These are phyloP conservation scores for Morpho helenor DNA, from an alignment of 2,888 invertebrate species.

Conservation along the genomic window DNA sequence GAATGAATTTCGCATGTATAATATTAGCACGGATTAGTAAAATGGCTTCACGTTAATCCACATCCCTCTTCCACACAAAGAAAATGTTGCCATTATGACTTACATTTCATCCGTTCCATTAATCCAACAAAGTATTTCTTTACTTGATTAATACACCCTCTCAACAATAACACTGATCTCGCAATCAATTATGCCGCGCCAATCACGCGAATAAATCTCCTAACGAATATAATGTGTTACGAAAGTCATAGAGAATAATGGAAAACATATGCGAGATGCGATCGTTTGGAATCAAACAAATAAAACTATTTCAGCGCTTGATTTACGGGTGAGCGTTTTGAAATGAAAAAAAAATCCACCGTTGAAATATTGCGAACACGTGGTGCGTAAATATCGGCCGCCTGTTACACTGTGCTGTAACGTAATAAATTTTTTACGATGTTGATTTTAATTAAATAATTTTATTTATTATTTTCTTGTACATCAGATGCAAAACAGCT, in stretches of 20 bases:
- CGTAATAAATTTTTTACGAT: background rate
- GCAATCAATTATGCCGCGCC: constrained; percentile 2
- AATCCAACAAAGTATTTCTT: background rate
- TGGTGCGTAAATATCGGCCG: constrained; percentile 15
- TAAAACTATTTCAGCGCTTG: constrained; percentile 13
- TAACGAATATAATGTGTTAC: constrained; percentile 5
- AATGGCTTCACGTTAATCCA: too few species aligned
- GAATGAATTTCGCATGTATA: too few species aligned
- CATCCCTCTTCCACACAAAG: too few species aligned
- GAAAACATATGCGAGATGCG: constrained; percentile 9
- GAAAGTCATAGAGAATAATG: constrained; percentile 8
- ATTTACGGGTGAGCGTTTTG: constrained; percentile 15
- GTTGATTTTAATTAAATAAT: background rate
- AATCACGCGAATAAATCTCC: background rate
- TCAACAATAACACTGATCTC: background rate
- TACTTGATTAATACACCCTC: background rate
- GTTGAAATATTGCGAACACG: constrained; percentile 28
- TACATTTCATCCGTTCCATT: too few species aligned
- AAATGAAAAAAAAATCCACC: constrained; percentile 17
- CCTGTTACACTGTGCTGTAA: constrained; percentile 23
- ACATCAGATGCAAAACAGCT: too few species aligned
- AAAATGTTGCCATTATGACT: background rate
- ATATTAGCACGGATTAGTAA: too few species aligned
- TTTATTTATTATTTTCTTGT: background rate
- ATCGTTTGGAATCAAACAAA: constrained; percentile 8